Evolutionary conservation across 2,888 invertebrate species (phyloP), one percentile per base, ranked within the genome.

Genomic region (Lysandra bellargus): DNA sequence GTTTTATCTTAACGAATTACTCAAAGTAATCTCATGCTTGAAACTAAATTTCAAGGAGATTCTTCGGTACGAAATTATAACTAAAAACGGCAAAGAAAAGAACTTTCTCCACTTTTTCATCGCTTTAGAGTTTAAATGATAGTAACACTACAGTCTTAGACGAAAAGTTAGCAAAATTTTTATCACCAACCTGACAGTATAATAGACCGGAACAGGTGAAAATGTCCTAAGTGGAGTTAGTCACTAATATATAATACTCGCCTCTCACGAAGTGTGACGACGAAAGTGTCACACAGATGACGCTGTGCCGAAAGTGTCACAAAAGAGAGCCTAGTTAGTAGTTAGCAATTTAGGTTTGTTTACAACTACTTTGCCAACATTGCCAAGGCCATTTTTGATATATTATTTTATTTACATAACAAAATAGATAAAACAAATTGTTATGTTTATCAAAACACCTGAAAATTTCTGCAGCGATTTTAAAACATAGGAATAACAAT

Each of bases 331-430:
- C 53, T 37, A 23, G 73, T 7, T n/a, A 76, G 75, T n/a, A 23
- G 73, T 7, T n/a, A 57, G 75, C 49, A 14, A 75, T 49, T 30
- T 23, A 57, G 53, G 53, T 76, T 53, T 76, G 69, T 69, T 69
- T 33, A 69, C 33, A 33, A 69, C 17, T 14, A 53, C 53, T 57
- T 2, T 57, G 76, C 76, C 76, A 76, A 57, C 4, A 33, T 76
- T 17, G 49, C 33, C 76, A 76, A 76, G 53, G 76, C 49, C 23
- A 12, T 23, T 33, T 53, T 33, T 75, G 76, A 76, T 33, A 49
- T 53, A 75, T 53, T n/a, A 44, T 74, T 74, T 75, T 49, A 75
- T 76, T 57, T 57, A 76, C 76, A 33, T 76, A 33, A 44, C 12
- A 44, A 44, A 44, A 44, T 44, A 44, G 2, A 4, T 4, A 2